These are phyloP conservation scores for Gymnoscopelus microlampas DNA, from an alignment of 2,797 vertebrate species.

Conservation along the genomic window DNA sequence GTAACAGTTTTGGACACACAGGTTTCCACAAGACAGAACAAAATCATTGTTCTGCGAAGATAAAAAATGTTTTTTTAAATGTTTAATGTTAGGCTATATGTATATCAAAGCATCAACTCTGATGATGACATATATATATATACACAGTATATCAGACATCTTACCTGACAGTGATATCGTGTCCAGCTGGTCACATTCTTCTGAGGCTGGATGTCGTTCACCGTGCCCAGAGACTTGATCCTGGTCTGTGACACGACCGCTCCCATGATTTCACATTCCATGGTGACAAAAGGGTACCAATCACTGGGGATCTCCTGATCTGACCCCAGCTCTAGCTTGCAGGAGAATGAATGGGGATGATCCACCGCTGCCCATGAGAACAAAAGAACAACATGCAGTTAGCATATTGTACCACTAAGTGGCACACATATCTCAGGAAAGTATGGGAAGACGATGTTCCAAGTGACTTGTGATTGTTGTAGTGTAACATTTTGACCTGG, in stretches of 20 bases:
- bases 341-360: slow-evolving; percentile 94
- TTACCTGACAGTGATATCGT: slow-evolving; percentile 92
- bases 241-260: slow-evolving; percentile 87
- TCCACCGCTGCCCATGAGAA: slow-evolving; percentile 82
- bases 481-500: too few relatives aligned
- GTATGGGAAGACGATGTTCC: background rate
- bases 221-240: slow-evolving; percentile 89
- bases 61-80: too few relatives aligned
- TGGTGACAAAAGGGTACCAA: slow-evolving; percentile 92
- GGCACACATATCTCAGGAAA: slow-evolving; percentile 25
- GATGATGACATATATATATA: too few relatives aligned
- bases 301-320: slow-evolving; percentile 94
- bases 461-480: slow-evolving; percentile 5
- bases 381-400: slow-evolving; percentile 44
- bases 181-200: slow-evolving; percentile 89
- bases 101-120: background rate
- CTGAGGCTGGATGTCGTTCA: slow-evolving; percentile 93
- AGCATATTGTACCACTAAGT: slow-evolving; percentile 25
- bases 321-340: slow-evolving; percentile 94
- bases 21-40: too few relatives aligned
- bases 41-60: too few relatives aligned
- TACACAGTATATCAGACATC: background rate
- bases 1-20: too few relatives aligned
- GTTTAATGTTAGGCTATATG: too few relatives aligned
- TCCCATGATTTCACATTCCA: slow-evolving; percentile 90